phyloP scores from a whole-genome alignment of 2,113 vertebrate species.

The Mola mola region DNA sequence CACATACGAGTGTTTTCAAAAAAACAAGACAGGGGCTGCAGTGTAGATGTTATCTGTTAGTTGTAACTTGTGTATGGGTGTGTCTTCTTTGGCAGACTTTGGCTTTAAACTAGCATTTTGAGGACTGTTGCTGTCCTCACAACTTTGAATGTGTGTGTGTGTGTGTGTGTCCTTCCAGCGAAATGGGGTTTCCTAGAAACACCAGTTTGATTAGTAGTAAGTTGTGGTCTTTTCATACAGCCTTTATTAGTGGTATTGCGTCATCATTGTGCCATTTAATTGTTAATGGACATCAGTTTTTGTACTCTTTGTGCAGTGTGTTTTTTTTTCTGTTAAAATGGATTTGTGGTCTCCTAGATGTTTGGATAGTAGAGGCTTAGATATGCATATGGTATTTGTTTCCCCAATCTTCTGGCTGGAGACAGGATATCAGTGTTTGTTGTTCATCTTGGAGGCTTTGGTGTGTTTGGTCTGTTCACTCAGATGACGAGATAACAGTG shows the following conservation, averaged over 20 bases:
- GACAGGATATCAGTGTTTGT: constrained; percentile 3
- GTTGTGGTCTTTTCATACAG: background rate
- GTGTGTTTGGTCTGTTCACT: constrained; percentile 95
- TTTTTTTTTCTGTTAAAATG: background rate
- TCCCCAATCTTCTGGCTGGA: background rate
- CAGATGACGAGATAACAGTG: constrained; percentile 99
- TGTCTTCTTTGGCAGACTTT: too few species aligned
- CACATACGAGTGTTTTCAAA: too few species aligned
- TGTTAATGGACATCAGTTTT: background rate
- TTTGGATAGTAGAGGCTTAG: background rate
- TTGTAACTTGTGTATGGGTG: too few species aligned
- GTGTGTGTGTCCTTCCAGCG: too few species aligned
- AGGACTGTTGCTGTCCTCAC: too few species aligned
- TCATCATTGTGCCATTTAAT: background rate
- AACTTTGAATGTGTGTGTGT: too few species aligned
- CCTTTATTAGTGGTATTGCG: background rate
- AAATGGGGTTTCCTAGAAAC: too few species aligned
- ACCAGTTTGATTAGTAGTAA: too few species aligned
- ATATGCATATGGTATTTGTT: background rate
- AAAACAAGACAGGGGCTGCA: too few species aligned
- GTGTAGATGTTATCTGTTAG: too few species aligned
- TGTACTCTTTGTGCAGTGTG: background rate
- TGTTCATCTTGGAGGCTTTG: constrained; percentile 74
- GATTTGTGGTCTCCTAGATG: background rate
- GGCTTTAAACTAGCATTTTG: too few species aligned